Evolutionary conservation across 2,113 vertebrate genomes (phyloP).

Genomic region (Mastomys coucha): DNA sequence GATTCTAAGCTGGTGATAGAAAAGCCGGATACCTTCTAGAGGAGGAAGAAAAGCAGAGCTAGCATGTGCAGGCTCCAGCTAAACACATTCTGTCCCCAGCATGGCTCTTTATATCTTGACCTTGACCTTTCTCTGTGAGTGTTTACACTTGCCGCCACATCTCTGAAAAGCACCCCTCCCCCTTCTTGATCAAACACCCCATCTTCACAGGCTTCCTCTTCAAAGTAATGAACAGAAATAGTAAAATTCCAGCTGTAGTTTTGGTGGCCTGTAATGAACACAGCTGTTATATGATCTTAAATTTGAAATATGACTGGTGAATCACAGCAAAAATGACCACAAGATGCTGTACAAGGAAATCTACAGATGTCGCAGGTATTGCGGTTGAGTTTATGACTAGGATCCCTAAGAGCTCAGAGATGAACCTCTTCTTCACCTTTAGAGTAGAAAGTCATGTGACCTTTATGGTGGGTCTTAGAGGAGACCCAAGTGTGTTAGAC

Average conservation of each 20-base stretch:
- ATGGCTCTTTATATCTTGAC: background rate
- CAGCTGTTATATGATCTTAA: background rate
- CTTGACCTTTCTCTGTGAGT: background rate
- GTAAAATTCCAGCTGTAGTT: background rate
- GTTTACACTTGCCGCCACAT: background rate
- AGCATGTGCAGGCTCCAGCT: background rate
- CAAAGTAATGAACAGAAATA: background rate
- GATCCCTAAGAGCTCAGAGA: background rate
- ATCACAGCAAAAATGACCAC: background rate
- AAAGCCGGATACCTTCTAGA: background rate
- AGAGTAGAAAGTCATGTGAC: background rate
- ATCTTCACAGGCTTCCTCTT: background rate
- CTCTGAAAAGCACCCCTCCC: background rate
- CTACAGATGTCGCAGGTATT: rapidly evolving
- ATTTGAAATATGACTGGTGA: background rate
- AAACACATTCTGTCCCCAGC: background rate
- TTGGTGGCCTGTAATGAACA: background rate
- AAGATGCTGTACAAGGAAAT: background rate
- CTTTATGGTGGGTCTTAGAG: background rate
- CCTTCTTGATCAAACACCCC: background rate
- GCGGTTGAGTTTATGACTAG: background rate
- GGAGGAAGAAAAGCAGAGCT: background rate
- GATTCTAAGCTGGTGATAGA: conserved; percentile 4
- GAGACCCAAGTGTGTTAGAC: background rate
- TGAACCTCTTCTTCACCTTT: background rate